Percentiles rank a stretch among this genome's conserved stretches.
These are phyloP conservation scores for Pachyrhynchus sulphureomaculatus DNA, from an alignment of 1,140 invertebrate species.

Conservation along the genomic window DNA sequence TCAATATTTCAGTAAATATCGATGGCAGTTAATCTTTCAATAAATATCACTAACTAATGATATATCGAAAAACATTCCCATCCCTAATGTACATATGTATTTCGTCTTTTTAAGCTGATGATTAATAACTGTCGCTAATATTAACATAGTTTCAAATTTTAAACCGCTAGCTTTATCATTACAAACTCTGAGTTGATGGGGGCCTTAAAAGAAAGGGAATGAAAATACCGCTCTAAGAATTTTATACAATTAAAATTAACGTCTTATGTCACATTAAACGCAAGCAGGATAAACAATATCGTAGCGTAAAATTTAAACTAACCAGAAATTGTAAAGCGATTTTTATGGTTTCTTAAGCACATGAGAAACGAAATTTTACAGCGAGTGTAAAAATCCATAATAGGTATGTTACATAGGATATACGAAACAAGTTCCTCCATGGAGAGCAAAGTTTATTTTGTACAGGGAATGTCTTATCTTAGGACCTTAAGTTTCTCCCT, in stretches of 20 bases:
- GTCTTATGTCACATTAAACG: not conserved
- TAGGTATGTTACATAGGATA: not conserved
- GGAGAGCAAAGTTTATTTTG: not conserved
- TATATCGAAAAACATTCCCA: no score
- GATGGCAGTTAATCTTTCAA: no score
- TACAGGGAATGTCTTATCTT: not conserved
- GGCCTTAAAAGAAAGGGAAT: no score
- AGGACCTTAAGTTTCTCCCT: no score
- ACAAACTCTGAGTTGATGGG: no score
- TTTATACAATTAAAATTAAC: slow-evolving; percentile 2
- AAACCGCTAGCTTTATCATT: no score
- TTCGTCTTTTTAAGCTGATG: no score
- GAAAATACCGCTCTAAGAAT: not conserved
- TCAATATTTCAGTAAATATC: no score
- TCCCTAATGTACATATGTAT: no score
- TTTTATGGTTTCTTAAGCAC: not conserved
- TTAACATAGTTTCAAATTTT: no score
- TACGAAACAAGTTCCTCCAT: not conserved
- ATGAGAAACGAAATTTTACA: not conserved
- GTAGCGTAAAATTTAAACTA: not conserved
- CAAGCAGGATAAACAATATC: not conserved
- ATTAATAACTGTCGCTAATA: no score
- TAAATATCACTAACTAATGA: no score
- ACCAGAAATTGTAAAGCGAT: not conserved
- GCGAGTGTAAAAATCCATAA: not conserved